A percentile compares a stretch with the other conserved stretches of the same genome.
phyloP scores from a whole-genome alignment of 2,888 invertebrate genomes.

The Andricus curvator region DNA sequence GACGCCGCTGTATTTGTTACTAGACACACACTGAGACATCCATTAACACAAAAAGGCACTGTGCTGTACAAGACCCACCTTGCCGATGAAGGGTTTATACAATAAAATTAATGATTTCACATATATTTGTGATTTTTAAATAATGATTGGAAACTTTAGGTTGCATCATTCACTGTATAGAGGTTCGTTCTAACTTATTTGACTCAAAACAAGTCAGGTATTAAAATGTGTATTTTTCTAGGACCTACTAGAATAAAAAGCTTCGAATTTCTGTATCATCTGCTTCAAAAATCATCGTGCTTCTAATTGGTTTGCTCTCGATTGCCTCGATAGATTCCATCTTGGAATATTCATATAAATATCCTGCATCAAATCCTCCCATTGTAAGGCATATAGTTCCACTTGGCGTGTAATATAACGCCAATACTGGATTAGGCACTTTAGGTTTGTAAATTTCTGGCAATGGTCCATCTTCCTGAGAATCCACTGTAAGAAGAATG shows the following conservation, averaged over 20 bases:
- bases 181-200: no score
- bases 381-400: conserved; percentile 83
- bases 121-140: no score
- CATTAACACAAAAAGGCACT: no score
- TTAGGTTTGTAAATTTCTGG: conserved; percentile 79
- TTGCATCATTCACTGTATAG: no score
- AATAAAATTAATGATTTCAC: no score
- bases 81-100: no score
- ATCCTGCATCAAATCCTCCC: conserved; percentile 84
- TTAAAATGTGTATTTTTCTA: not conserved
- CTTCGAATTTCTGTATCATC: conserved; percentile 82
- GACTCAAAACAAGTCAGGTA: no score
- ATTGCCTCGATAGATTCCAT: conserved; percentile 62
- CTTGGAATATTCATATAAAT: conserved; percentile 81
- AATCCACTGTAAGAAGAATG: conserved; percentile 78
- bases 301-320: conserved; percentile 77
- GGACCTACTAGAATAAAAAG: conserved; percentile 79
- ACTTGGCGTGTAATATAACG: conserved; percentile 80
- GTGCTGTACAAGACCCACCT: no score
- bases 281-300: conserved; percentile 79
- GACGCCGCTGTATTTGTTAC: no score
- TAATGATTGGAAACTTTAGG: no score
- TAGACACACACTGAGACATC: no score
- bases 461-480: conserved; percentile 80
- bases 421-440: conserved; percentile 81